Evolutionary conservation across 30 jellyfish, hydroid and myxozoan species (phyloP), one percentile per base, ranked within the genome.

Genomic region (Turritopsis dohrnii): DNA sequence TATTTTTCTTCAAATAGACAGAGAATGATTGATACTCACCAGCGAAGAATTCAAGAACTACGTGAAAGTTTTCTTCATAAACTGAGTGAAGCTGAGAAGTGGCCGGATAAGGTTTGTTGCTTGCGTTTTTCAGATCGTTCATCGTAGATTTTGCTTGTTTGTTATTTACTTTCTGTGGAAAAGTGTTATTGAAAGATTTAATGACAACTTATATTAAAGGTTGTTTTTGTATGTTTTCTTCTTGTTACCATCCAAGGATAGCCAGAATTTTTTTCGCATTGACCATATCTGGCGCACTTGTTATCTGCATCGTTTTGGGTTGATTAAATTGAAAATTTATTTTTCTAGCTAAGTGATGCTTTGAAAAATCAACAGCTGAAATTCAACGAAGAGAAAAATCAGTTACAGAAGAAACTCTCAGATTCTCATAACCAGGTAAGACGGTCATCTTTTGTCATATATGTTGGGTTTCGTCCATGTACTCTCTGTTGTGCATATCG

Each of bases 1-100:
- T 41, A 3, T 13, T 13, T 41, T 41, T 41, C 9, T 41, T 41
- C 30, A 27, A 83, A 52, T 69, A 92, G 97, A 29, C 89, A 82
- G 76, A 85, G 81, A 29, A 80, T 86, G 89, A 87, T 87, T 0
- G 96, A 80, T 23, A 96, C 97, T 7, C 96, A 87, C 74, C 97
- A 92, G 74, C 81, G 85, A 87, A 80, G 96, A 74, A 84, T 92
- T 52, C 71, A 80, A 54, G 96, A 92, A 83, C 82, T 92, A 29
- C 75, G 89, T 74, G 97, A 92, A 25, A 87, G 95, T 71, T 92
- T 87, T 54, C 71, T 77, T 65, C 92, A 92, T 75, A 92, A 92
- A 82, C 65, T 87, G 87, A 41, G 30, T 13, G 97, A 92, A 81
- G 89, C 95, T 22, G 93, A 92, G 53, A 66, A 75, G 5, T 92